Conservation (phyloP, 2,888 invertebrate species). For the Acleris holmiana region DNA sequence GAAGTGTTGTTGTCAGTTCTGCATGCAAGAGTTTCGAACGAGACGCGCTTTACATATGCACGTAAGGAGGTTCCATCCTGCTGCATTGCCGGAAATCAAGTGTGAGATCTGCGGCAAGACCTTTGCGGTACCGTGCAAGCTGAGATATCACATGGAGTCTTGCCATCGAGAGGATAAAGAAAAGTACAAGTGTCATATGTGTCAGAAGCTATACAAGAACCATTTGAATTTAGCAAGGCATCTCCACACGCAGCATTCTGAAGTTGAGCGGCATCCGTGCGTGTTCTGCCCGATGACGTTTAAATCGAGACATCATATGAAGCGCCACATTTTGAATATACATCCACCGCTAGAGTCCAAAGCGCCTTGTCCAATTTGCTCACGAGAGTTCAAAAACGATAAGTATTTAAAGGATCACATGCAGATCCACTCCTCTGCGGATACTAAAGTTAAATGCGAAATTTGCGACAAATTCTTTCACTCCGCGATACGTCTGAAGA, state of each 20-base stretch:
- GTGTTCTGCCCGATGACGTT: slow-evolving; percentile 78
- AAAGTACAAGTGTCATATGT: slow-evolving; percentile 68
- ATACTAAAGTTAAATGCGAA: slow-evolving; percentile 75
- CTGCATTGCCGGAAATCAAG: slow-evolving; percentile 71
- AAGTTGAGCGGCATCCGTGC: slow-evolving; percentile 69
- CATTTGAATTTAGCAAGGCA: slow-evolving; percentile 69
- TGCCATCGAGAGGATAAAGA: slow-evolving; percentile 65
- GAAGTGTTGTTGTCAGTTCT: slow-evolving; percentile 74
- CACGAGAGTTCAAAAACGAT: slow-evolving; percentile 78
- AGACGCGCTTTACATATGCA: slow-evolving; percentile 73
- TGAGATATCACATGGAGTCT: slow-evolving; percentile 68
- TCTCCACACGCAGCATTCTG: slow-evolving; percentile 69
- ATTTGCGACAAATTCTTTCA: slow-evolving; percentile 75
- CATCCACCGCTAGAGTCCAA: slow-evolving; percentile 78
- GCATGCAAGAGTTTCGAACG: slow-evolving; percentile 73
- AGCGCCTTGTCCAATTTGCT: slow-evolving; percentile 72
- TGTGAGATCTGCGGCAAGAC: slow-evolving; percentile 71
- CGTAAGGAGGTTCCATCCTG: slow-evolving; percentile 68
- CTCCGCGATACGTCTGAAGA: slow-evolving; percentile 71
- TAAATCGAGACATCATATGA: slow-evolving; percentile 77
- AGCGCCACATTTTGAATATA: slow-evolving; percentile 74
- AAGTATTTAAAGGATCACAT: slow-evolving; percentile 77
- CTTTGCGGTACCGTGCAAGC: slow-evolving; percentile 71
- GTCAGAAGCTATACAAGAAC: slow-evolving; percentile 71
- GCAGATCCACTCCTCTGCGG: slow-evolving; percentile 72